Base-by-base conservation (phyloP, 1,140 invertebrate species). In the Macrocentrus cingulum region DNA sequence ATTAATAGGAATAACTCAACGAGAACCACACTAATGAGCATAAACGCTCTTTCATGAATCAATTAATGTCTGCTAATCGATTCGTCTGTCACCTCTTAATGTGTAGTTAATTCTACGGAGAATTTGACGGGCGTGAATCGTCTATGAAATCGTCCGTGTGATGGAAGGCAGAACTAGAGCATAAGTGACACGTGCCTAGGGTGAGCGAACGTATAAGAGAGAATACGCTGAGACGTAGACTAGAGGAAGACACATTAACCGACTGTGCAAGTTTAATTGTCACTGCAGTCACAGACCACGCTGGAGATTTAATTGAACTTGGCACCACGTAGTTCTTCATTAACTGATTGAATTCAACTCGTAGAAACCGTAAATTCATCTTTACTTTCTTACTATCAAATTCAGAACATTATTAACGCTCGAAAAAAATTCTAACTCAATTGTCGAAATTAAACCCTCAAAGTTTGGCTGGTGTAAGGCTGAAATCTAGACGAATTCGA, bases 271-370 rank as follows among this genome's bases (percentile, higher is more conserved):
- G n/a, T 37, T 51, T 6, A 2, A 16, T 18, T 18, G 13, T 18
- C 11, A 15, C 25, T 11, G 29, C 48, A 50, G n/a, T 34, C 32
- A 56, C 49, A 46, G 60, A 63, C 65, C 61, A 50, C 49, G 54
- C 59, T 44, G 50, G 55, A 66, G 68, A 74, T 77, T 77, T 77
- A 79, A 77, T 76, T 79, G 71, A 74, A 77, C 37, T 62, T 60
- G 71, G 74, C 70, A 71, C 62, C 69, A 65, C 65, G 60, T 57
- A 63, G 60, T 70, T 68, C 66, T 75, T 75, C 76, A 77, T 76
- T 71, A 76, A 75, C 70, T 76, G 77, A 79, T 79, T 79, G 76
- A 76, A 75, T 76, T 77, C 68, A 67, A n/a, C n/a, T n/a, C n/a
- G n/a, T n/a, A n/a, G n/a, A n/a, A n/a, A n/a, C n/a, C n/a, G n/a